Evolutionary conservation across 2,888 invertebrate genomes (phyloP).

Genomic region (Sarcophaga subvicina): DNA sequence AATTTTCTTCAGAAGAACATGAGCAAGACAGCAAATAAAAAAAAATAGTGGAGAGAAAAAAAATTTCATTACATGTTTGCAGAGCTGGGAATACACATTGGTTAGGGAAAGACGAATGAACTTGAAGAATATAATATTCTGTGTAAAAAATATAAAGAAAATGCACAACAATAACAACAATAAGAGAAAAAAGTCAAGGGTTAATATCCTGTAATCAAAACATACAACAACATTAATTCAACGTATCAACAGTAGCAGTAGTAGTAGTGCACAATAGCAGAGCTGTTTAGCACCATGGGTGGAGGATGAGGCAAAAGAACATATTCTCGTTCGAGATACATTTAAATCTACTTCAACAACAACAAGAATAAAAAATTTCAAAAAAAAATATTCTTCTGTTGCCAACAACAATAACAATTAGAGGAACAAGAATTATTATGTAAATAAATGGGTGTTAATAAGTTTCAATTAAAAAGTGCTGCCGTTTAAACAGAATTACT

Average conservation of each 20-base stretch:
- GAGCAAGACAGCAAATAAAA: not conserved
- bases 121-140: conserved; percentile 49
- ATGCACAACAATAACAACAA: conserved; percentile 24
- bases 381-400: not conserved
- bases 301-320: not conserved
- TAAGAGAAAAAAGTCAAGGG: conserved; percentile 59
- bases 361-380: not conserved
- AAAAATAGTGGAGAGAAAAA: not conserved
- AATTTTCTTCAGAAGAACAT: not conserved
- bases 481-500: not conserved
- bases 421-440: conserved; percentile 6
- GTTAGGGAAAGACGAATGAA: conserved; percentile 47
- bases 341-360: conserved; percentile 4
- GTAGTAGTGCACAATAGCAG: not conserved
- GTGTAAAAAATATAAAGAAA: conserved; percentile 6
- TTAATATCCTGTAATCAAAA: conserved; percentile 72
- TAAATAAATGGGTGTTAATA: conserved; percentile 60
- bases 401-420: not conserved
- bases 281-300: not conserved
- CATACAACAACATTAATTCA: conserved; percentile 64
- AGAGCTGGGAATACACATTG: not conserved
- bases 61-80: not conserved
- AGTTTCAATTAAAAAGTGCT: conserved; percentile 59
- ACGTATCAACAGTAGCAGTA: conserved; percentile 1
- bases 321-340: not conserved